phyloP scores from a whole-genome alignment of 2,797 vertebrate genomes.

The Oryzias sinensis region DNA sequence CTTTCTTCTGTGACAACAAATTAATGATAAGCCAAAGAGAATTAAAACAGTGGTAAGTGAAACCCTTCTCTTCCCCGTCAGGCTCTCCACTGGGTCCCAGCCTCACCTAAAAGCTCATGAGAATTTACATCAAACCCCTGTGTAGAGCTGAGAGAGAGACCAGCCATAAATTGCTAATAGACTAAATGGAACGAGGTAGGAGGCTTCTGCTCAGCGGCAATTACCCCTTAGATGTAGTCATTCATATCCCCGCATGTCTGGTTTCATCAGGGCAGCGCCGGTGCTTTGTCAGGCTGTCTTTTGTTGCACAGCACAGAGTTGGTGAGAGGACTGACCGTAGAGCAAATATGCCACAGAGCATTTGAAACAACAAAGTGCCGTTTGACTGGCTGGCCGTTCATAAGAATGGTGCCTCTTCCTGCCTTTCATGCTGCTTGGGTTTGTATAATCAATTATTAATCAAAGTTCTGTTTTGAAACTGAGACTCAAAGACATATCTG shows the following conservation, averaged over 20 bases:
- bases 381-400: constrained; percentile 91
- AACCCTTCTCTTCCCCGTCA: constrained; percentile 60
- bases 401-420: constrained; percentile 90
- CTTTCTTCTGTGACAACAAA: constrained; percentile 68
- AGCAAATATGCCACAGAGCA: constrained; percentile 80
- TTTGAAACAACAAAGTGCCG: constrained; percentile 97
- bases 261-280: constrained; percentile 76
- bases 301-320: constrained; percentile 48
- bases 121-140: constrained; percentile 81
- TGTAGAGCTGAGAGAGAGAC: constrained; percentile 83
- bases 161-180: constrained; percentile 97
- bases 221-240: constrained; percentile 81
- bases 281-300: constrained; percentile 74
- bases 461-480: constrained; percentile 94
- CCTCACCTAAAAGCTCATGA: constrained; percentile 74
- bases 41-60: constrained; percentile 67
- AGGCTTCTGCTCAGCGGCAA: constrained; percentile 77
- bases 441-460: constrained; percentile 99
- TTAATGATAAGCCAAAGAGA: constrained; percentile 66
- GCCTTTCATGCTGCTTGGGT: constrained; percentile 93
- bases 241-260: constrained; percentile 80
- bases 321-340: constrained; percentile 62
- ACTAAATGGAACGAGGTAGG: constrained; percentile 87
- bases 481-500: constrained; percentile 89
- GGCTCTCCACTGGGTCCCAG: constrained; percentile 67